Base-by-base conservation (phyloP, 2,113 vertebrate genomes). In the Rhegmatorhina hoffmannsi region DNA sequence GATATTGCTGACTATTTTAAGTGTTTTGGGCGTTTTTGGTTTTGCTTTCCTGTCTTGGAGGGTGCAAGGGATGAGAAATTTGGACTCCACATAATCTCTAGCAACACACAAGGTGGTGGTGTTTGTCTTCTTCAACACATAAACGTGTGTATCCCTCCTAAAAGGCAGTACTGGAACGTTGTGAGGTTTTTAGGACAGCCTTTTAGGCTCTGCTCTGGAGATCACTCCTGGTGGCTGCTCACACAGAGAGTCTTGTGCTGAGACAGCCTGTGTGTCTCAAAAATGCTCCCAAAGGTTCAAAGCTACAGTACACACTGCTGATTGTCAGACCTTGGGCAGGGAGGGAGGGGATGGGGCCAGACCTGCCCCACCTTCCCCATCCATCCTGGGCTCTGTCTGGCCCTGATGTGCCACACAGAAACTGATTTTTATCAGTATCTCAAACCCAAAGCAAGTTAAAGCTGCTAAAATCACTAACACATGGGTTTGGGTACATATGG, bases 401-500 rank as follows among this genome's bases (percentile, higher is more conserved):
- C 53, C 43, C 70, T 28, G 26, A 60, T 7, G 47, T 26, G 56
- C 36, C 15, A 3, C 47, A 53, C 34, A 9, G 31, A 76, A 82
- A 83, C 40, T 24, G 49, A 63, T 64, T 84, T 52, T 83, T 69
- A 66, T 94, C 34, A 66, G 36, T 8, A 80, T 88, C 87, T 84
- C 63, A 76, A 70, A 56, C 43, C 49, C 79, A 49, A 74, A 76
- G 52, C 49, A 43, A 78, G 78, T 83, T 69, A 77, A 75, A 90
- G 84, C 84, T 78, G 76, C 64, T 55, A 47, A 60, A 73, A 78
- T 52, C 75, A 81, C 52, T 75, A 81, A 67, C 46, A 82, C 75
- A 63, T 66, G 40, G 3, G 40, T 92, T 62, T 60, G 59, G 73
- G 86, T 63, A 90, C 92, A 97, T 94, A 96, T 93, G 95, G 94